A percentile compares a stretch with the other conserved stretches of the same genome.
phyloP scores from a whole-genome alignment of 2,888 invertebrate species.

The Pseudanteris insignis region DNA sequence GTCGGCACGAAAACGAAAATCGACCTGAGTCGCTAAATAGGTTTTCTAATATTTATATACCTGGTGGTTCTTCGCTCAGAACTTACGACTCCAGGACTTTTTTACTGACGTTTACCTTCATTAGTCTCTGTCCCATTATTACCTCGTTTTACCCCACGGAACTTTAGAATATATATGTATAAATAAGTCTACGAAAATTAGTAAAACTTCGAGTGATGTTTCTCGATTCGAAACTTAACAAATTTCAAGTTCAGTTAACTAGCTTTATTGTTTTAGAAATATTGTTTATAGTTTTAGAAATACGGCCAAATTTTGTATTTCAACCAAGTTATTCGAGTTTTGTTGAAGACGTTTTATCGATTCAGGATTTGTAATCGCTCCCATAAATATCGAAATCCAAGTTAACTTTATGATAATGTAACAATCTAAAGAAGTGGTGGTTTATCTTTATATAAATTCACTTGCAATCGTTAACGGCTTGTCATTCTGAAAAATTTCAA shows the following conservation, averaged over 20 bases:
- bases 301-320: no score
- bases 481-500: slow-evolving; percentile 27
- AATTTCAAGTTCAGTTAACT: slow-evolving; percentile 31
- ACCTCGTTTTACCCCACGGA: slow-evolving; percentile 29
- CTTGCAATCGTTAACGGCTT: slow-evolving; percentile 22
- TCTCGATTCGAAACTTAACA: slow-evolving; percentile 27
- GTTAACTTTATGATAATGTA: slow-evolving; percentile 19
- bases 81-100: slow-evolving; percentile 14
- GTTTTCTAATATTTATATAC: slow-evolving; percentile 10
- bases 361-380: slow-evolving; percentile 14
- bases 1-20: no score
- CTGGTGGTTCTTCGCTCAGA: no score
- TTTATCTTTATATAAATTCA: slow-evolving; percentile 19
- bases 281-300: slow-evolving; percentile 4
- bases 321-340: not conserved
- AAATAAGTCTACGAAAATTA: slow-evolving; percentile 40
- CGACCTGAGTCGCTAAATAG: no score
- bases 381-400: slow-evolving; percentile 7
- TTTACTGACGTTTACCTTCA: slow-evolving; percentile 13
- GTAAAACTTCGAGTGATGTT: slow-evolving; percentile 35
- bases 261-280: slow-evolving; percentile 21
- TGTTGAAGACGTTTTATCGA: slow-evolving; percentile 17
- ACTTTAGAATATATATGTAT: slow-evolving; percentile 38
- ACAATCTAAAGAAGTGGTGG: slow-evolving; percentile 22
- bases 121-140: slow-evolving; percentile 37